A percentile compares a stretch with the other conserved stretches of the same genome.
phyloP scores from a whole-genome alignment of 35 echinoderm and acorn worm species.

The Apostichopus californicus region DNA sequence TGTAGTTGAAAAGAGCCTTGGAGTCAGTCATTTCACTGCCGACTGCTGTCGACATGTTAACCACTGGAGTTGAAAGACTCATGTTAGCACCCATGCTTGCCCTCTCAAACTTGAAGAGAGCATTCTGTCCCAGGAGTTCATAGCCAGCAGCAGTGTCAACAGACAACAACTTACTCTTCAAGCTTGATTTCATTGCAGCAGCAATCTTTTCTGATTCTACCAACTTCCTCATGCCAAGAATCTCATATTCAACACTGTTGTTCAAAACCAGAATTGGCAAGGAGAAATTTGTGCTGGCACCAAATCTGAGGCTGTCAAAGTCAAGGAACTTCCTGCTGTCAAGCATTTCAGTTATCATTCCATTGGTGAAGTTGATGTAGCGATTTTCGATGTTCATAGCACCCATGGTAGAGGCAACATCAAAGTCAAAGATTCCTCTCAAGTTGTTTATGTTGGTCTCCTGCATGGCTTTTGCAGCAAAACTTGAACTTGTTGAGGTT shows the following conservation, averaged over 20 bases:
- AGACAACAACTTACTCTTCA: not conserved
- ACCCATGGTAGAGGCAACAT: constrained; percentile 22
- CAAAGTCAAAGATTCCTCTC: constrained; percentile 52
- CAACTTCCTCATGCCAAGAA: not conserved
- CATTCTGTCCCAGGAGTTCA: not conserved
- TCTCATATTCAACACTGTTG: constrained; percentile 11
- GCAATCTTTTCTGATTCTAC: not conserved
- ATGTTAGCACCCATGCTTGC: constrained; percentile 9
- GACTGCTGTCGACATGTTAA: not conserved
- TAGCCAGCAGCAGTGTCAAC: not conserved
- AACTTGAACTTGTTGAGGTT: not conserved
- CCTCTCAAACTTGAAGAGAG: constrained; percentile 10
- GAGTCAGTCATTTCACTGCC: constrained; percentile 26
- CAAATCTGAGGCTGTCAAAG: constrained; percentile 53
- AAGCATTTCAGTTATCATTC: constrained; percentile 10
- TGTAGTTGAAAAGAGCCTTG: not conserved
- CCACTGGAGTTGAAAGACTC: not conserved
- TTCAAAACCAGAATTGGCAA: not conserved
- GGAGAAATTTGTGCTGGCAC: constrained; percentile 28
- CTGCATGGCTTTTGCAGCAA: not conserved
- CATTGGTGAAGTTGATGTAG: constrained; percentile 52
- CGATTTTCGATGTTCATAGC: constrained; percentile 42
- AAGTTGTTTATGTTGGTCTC: constrained; percentile 3
- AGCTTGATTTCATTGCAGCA: constrained; percentile 2
- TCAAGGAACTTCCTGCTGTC: constrained; percentile 39